Percentiles rank a stretch among this genome's conserved stretches.
These are phyloP conservation scores for Odontocerum albicorne DNA, from an alignment of 2,888 invertebrate genomes.

Conservation along the genomic window DNA sequence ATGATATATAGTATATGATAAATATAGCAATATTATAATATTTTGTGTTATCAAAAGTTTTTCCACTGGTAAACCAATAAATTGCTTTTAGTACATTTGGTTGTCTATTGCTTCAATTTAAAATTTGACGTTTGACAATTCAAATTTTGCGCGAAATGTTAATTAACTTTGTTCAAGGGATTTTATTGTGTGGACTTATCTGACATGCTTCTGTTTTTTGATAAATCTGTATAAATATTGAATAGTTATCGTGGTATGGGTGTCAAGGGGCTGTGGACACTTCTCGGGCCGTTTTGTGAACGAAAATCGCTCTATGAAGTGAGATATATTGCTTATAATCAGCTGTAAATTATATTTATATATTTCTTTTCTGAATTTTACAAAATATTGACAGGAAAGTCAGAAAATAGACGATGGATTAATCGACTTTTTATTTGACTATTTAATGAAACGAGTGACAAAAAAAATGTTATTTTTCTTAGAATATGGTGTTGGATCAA, in stretches of 20 bases:
- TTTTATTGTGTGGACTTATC: not conserved
- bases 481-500: too few relatives aligned
- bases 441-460: too few relatives aligned
- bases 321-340: constrained; percentile 17
- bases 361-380: too few relatives aligned
- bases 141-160: not conserved
- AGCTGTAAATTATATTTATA: not conserved
- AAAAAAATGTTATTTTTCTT: too few relatives aligned
- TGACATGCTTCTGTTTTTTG: not conserved
- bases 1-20: too few relatives aligned
- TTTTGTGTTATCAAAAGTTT: too few relatives aligned
- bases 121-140: not conserved
- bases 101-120: too few relatives aligned
- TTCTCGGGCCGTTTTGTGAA: constrained; percentile 76
- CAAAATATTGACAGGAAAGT: too few relatives aligned
- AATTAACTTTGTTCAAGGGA: not conserved
- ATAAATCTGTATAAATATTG: not conserved
- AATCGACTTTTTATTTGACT: not conserved
- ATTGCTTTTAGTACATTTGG: too few relatives aligned
- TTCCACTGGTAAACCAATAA: too few relatives aligned
- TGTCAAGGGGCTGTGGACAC: constrained; percentile 83
- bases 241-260: constrained; percentile 64
- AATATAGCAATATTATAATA: too few relatives aligned
- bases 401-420: too few relatives aligned
- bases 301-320: constrained; percentile 77